Percentiles rank a stretch among this genome's conserved stretches.
Conservation (phyloP, 2,888 invertebrate species). For the Bombylius major region DNA sequence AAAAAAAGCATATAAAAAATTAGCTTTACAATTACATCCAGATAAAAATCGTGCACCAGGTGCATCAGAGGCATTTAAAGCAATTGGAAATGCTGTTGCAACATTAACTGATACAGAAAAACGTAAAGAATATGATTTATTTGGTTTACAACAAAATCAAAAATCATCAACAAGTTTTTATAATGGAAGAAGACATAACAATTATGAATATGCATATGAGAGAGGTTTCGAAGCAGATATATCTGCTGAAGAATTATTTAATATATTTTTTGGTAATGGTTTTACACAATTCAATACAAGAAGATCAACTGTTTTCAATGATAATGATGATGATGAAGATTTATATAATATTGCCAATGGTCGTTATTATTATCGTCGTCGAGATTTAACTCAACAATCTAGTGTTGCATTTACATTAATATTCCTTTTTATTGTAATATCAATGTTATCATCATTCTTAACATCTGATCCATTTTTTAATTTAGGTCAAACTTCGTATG, state of each 20-base stretch:
- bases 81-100: constrained; percentile 70
- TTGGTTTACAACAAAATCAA: constrained; percentile 40
- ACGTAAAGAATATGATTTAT: constrained; percentile 60
- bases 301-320: not conserved
- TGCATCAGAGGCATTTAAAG: constrained; percentile 70
- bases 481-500: constrained; percentile 59
- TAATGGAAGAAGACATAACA: constrained; percentile 1
- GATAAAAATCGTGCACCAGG: constrained; percentile 76
- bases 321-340: constrained; percentile 11
- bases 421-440: constrained; percentile 77
- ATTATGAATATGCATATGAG: constrained; percentile 46
- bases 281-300: constrained; percentile 38
- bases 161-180: constrained; percentile 4
- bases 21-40: constrained; percentile 70
- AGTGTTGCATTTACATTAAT: constrained; percentile 45
- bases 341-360: constrained; percentile 6
- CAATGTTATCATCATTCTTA: constrained; percentile 88
- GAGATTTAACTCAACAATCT: constrained; percentile 25
- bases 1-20: constrained; percentile 58
- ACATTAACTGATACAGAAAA: constrained; percentile 60
- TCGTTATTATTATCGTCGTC: constrained; percentile 15
- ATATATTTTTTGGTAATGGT: constrained; percentile 92
- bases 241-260: constrained; percentile 91
- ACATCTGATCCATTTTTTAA: constrained; percentile 90
- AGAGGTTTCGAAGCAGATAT: constrained; percentile 85